phyloP scores from a whole-genome alignment of 2,797 vertebrate species.

The Coluber constrictor region DNA sequence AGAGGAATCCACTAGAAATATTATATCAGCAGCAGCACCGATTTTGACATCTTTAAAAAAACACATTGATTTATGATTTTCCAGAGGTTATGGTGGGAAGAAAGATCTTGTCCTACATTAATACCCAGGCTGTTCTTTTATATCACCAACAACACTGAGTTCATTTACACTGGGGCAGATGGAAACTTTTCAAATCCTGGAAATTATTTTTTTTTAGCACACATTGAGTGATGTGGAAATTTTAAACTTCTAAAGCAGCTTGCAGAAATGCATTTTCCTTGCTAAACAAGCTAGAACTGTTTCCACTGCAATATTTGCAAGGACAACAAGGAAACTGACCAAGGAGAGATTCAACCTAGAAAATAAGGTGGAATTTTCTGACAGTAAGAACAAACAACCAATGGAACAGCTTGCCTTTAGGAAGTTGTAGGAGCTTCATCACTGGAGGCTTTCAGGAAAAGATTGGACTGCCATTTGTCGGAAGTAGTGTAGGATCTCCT shows the following conservation, averaged over 20 bases:
- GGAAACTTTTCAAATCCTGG: neutral
- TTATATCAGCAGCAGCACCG: slow-evolving; percentile 82
- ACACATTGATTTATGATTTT: slow-evolving; percentile 77
- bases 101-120: slow-evolving; percentile 19
- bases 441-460: no score
- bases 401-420: no score
- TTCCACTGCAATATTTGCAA: neutral
- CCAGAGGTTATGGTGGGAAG: slow-evolving; percentile 22
- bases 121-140: neutral
- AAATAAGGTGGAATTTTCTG: no score
- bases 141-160: neutral
- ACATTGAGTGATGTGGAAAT: neutral
- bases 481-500: no score
- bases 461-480: no score
- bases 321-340: no score
- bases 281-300: neutral
- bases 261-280: neutral
- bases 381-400: no score
- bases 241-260: neutral
- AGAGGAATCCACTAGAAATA: slow-evolving; percentile 93
- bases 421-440: no score
- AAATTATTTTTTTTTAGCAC: neutral
- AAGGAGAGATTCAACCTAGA: no score
- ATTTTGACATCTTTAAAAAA: slow-evolving; percentile 83
- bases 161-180: fast-evolving